Percentiles rank a stretch among this genome's conserved stretches.
Evolutionary conservation across 2,113 vertebrate species (phyloP).

Genomic region (Amphiprion ocellaris): DNA sequence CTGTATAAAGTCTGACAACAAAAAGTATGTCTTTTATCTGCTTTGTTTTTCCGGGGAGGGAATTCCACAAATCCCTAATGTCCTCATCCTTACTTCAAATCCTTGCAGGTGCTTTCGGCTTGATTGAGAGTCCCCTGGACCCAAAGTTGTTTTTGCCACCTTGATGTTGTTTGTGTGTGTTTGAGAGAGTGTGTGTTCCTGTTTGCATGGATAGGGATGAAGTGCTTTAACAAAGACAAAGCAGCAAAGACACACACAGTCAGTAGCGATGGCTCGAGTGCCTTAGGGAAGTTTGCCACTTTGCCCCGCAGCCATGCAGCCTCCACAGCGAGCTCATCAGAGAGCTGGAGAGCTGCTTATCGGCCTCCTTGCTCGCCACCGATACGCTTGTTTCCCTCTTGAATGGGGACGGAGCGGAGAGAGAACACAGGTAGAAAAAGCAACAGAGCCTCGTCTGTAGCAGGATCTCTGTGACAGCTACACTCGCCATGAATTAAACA

Average conservation of each 20-base stretch:
- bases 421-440: conserved; percentile 36
- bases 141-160: conserved; percentile 51
- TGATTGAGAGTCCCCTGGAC: conserved; percentile 71
- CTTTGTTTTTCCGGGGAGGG: conserved; percentile 32
- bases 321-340: conserved; percentile 49
- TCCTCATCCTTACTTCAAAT: conserved; percentile 71
- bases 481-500: conserved; percentile 59
- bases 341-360: conserved; percentile 69
- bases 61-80: conserved; percentile 65
- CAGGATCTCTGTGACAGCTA: conserved; percentile 47
- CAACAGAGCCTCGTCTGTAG: conserved; percentile 35
- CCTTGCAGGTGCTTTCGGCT: conserved; percentile 73
- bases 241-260: conserved; percentile 28
- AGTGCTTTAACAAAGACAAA: conserved; percentile 43
- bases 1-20: conserved; percentile 32
- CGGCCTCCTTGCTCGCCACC: conserved; percentile 37
- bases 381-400: conserved; percentile 59
- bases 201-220: conserved; percentile 34
- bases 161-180: conserved; percentile 47
- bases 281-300: conserved; percentile 56
- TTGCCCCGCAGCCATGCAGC: conserved; percentile 48
- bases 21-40: conserved; percentile 37
- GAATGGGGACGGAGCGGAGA: conserved; percentile 38
- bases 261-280: conserved; percentile 20
- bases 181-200: conserved; percentile 20